Percentiles rank a stretch among this genome's conserved stretches.
Evolutionary conservation across 2,888 invertebrate species (phyloP).

Genomic region (Melanostoma scalare): DNA sequence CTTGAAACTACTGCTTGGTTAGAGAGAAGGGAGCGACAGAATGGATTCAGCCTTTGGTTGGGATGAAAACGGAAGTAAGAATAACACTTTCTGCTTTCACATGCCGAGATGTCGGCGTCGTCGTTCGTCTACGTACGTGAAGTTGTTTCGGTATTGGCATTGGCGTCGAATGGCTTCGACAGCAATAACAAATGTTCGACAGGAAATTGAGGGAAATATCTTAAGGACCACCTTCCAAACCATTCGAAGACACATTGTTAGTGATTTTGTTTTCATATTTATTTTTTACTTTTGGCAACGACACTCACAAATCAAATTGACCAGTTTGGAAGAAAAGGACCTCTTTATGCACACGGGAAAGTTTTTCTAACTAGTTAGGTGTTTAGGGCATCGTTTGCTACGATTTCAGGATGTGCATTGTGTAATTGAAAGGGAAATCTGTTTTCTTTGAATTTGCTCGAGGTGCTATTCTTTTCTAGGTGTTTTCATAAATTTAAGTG

Average conservation of each 20-base stretch:
- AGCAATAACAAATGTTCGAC: slow-evolving; percentile 64
- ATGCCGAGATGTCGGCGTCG: slow-evolving; percentile 41
- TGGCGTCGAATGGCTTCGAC: slow-evolving; percentile 69
- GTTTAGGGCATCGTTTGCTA: too few species aligned
- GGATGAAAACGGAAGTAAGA: slow-evolving; percentile 23
- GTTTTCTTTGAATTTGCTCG: too few species aligned
- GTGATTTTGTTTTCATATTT: slow-evolving; percentile 20
- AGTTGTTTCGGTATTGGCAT: slow-evolving; percentile 58
- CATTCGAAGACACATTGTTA: slow-evolving; percentile 32
- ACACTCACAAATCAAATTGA: slow-evolving; percentile 29
- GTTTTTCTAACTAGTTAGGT: too few species aligned
- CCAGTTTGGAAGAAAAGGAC: not conserved
- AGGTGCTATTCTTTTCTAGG: too few species aligned
- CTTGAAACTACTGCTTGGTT: not conserved
- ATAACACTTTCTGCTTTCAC: slow-evolving; percentile 63
- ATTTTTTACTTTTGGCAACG: slow-evolving; percentile 1
- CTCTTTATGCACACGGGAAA: too few species aligned
- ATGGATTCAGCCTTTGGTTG: not conserved
- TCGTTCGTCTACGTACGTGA: slow-evolving; percentile 25
- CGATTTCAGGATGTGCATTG: too few species aligned
- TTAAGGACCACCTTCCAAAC: slow-evolving; percentile 21
- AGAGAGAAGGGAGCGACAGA: not conserved
- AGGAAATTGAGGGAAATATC: slow-evolving; percentile 52
- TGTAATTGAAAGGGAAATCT: too few species aligned
- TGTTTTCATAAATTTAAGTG: too few species aligned